A percentile compares a stretch with the other conserved stretches of the same genome.
Conservation (phyloP, 64 coral and sea anemone genomes). For the Montipora cactus region DNA sequence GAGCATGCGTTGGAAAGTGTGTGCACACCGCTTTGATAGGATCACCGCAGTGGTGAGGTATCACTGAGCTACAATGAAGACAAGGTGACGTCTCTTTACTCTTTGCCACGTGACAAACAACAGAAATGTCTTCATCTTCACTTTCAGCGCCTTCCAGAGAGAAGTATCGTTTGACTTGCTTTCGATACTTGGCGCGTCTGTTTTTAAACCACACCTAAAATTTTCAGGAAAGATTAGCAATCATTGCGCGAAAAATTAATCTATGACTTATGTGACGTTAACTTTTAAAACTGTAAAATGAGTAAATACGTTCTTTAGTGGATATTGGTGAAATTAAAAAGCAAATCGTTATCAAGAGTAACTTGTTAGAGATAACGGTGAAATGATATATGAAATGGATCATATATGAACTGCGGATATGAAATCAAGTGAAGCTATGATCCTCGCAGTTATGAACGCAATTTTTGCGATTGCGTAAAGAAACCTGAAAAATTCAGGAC, state of each 20-base stretch:
- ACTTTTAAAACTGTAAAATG: no score
- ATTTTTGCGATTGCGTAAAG: no score
- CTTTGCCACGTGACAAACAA: not conserved
- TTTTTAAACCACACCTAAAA: slow-evolving; percentile 95
- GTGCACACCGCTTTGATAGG: not conserved
- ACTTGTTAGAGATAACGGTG: no score
- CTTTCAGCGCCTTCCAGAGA: not conserved
- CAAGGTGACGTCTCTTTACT: not conserved
- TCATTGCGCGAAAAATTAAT: not conserved
- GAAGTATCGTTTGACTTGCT: slow-evolving; percentile 53
- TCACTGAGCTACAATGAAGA: not conserved
- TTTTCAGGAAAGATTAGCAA: not conserved
- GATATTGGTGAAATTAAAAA: no score
- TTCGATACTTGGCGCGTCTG: slow-evolving; percentile 87
- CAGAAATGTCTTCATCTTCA: slow-evolving; percentile 10
- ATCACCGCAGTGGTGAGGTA: not conserved
- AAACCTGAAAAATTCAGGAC: no score
- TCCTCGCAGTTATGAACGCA: no score
- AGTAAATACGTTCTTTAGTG: no score
- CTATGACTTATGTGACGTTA: not conserved
- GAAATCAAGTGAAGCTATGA: no score
- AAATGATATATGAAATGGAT: no score
- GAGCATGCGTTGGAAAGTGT: not conserved
- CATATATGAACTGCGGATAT: no score
- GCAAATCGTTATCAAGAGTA: no score